Conservation (phyloP, 1,140 invertebrate genomes). For the Drosophila sucinea region DNA sequence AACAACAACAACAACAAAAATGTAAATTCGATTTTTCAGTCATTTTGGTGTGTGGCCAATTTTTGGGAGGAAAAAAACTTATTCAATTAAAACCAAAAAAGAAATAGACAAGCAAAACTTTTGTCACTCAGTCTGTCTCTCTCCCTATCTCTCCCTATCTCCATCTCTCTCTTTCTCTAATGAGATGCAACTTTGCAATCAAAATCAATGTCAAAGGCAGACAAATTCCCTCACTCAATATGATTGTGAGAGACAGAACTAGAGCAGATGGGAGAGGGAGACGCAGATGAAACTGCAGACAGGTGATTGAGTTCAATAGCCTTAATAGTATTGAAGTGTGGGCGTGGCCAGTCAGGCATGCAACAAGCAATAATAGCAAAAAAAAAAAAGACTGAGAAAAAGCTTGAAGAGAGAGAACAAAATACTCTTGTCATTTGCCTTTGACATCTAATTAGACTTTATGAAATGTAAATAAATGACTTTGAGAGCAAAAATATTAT, state of each 20-base stretch:
- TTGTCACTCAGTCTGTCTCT: not conserved
- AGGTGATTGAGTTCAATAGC: conserved; percentile 20
- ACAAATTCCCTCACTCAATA: not conserved
- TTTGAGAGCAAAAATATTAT: conserved; percentile 5
- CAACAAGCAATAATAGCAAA: conserved; percentile 14
- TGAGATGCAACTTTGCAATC: conserved; percentile 20
- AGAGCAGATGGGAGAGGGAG: not conserved
- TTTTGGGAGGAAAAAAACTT: not conserved
- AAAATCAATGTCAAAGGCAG: conserved; percentile 21
- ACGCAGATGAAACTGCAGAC: not conserved
- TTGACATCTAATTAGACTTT: conserved; percentile 23
- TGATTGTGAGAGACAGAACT: conserved; percentile 6
- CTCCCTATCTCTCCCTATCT: not conserved
- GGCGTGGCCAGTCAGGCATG: conserved; percentile 21
- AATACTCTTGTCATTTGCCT: conserved; percentile 23
- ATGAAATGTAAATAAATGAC: conserved; percentile 19
- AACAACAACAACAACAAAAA: conserved; percentile 7
- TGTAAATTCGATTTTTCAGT: conserved; percentile 12
- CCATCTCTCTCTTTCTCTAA: not conserved
- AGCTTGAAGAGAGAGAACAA: not conserved
- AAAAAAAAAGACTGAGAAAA: not conserved
- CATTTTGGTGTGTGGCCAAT: conserved; percentile 8
- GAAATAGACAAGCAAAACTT: conserved; percentile 1
- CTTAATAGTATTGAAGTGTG: conserved; percentile 17
- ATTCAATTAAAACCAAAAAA: conserved; percentile 11